Evolutionary conservation across 1,140 invertebrate genomes (phyloP), one percentile per base, ranked within the genome.

Genomic region (Lycorma delicatula): DNA sequence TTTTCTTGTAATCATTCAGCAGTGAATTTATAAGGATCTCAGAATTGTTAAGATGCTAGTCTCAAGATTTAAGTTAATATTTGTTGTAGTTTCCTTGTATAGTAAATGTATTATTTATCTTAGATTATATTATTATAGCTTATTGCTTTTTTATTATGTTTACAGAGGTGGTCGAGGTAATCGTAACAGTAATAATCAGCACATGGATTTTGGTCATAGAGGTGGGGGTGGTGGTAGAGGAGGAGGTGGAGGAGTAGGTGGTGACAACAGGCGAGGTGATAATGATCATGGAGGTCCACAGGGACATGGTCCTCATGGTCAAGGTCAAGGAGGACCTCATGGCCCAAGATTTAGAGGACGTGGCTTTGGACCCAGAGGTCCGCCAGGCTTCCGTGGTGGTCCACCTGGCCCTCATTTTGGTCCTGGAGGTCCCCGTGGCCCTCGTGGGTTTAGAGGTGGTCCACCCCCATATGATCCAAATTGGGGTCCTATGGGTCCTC

Each of bases 221-320:
- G 74, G 76, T 3, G 70, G 0, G 73, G 75, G 0, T 70, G 74
- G 1, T 1, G 71, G 70, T 20, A 77, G 75, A 75, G 74, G 75
- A 68, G 74, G 73, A 55, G 71, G 72, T 16, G 41, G 41, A 3
- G 60, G 57, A 9, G 41, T 16, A 3, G 60, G 57, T 12, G 56
- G 29, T 62, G 66, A 26, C 64, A 75, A 53, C 70, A 73, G 0
- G 73, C 75, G 62, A 67, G 74, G 60, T 78, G 41, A 44, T 22
- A 9, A 11, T 18, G 16, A 44, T 13, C 23, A 44, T 22, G 41
- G 79, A 49, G 75, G 77, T 0, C 77, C 79, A 20, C 78, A 80
- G 60, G 74, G 82, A 47, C 84, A 83, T 66, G 70, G 83, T 54
- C 82, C 82, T 23, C 73, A 83, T 63, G 83, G 83, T 22, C 83